A percentile compares a stretch with the other conserved stretches of the same genome.
phyloP scores from a whole-genome alignment of 2,113 vertebrate genomes.

The Ameiurus melas region DNA sequence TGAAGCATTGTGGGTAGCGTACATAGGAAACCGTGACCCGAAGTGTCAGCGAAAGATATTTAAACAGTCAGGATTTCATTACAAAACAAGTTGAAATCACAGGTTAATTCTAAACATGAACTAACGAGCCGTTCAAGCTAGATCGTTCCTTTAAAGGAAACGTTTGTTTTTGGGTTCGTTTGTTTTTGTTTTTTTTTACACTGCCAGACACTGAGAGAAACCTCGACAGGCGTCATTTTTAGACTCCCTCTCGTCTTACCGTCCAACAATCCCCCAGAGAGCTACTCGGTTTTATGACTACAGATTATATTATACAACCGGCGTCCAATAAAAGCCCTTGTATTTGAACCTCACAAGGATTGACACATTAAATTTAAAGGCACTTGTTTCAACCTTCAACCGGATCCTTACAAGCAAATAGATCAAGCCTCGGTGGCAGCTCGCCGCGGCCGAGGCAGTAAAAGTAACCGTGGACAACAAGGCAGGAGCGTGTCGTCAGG shows the following conservation, averaged over 20 bases:
- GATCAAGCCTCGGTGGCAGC: conserved; percentile 40
- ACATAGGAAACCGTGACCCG: background rate
- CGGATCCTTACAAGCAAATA: conserved; percentile 4
- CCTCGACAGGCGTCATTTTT: background rate
- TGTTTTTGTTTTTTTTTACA: background rate
- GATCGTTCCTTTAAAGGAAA: background rate
- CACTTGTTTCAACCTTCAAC: conserved; percentile 17
- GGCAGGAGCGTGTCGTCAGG: conserved; percentile 29
- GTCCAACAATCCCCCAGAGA: background rate
- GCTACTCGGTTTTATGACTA: conserved; percentile 1
- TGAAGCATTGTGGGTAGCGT: background rate
- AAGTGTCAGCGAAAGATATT: background rate
- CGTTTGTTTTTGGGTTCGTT: background rate
- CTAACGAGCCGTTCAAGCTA: background rate
- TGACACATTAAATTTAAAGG: conserved; percentile 24
- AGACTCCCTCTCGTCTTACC: background rate
- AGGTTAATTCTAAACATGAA: background rate
- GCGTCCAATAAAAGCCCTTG: conserved; percentile 26
- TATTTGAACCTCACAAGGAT: conserved; percentile 2
- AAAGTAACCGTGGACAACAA: conserved; percentile 53
- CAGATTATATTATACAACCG: conserved; percentile 31
- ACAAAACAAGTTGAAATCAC: background rate
- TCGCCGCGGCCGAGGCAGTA: conserved; percentile 24
- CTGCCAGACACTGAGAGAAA: background rate
- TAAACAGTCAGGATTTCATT: background rate